Evolutionary conservation across 2,888 invertebrate species (phyloP), one percentile per base, ranked within the genome.

Genomic region (Ormia ochracea): DNA sequence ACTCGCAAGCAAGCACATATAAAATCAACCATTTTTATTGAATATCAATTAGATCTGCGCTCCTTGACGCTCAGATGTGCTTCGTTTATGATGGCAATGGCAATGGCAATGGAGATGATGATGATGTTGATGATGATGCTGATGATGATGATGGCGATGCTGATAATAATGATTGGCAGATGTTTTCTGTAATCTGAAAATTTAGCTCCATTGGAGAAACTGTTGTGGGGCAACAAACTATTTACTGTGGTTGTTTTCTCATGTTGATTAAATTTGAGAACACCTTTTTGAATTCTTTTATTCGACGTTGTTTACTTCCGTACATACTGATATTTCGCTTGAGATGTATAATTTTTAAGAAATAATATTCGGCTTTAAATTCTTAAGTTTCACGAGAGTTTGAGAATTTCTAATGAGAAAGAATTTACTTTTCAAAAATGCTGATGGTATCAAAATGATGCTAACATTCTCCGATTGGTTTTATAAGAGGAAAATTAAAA

Each of bases 41-140:
- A 74, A 66, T 74, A 74, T 74, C 48, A 74, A 74, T 66, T 66
- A 74, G 58, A 10, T 54, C 26, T 6, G 31, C 31, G 21, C 68
- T 56, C 23, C n/a, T 45, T 12, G 43, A 26, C 0, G n/a, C 5
- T 73, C 43, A 43, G 31, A 58, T 68, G 14, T 43, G 26, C 12
- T 66, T 31, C 36, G 23, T 14, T 9, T 14, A 10, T 41, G 28
- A 14, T 38, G 43, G 45, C 43, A 33, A n/a, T n/a, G 14, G 6
- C 38, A 4, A 6, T 36, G 26, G 28, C 43, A n/a, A 17, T 50
- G 68, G 7, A 2, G 19, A 10, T 48, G 17, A n/a, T 66, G 58
- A 7, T 7, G 61, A 41, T 48, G 23, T 14, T 9, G 21, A 10
- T 41, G 28, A 14, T 38, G 43, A 54, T 52, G 26, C 7, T n/a